Conservation (phyloP, 2,797 vertebrate genomes). For the Mus spretus region DNA sequence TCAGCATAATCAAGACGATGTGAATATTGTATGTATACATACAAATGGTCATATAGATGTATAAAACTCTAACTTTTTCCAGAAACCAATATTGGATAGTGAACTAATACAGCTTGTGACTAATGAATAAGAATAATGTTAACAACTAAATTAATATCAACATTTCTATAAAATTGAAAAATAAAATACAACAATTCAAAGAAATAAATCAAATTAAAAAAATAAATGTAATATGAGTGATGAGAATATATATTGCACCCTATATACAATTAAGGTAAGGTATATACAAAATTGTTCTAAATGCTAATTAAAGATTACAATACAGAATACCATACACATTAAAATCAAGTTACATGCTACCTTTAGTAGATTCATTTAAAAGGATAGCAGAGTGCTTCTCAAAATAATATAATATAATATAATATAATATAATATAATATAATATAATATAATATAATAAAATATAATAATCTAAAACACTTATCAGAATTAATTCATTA, state of each 20-base stretch:
- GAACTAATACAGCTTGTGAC: too few species aligned
- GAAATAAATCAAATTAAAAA: not conserved
- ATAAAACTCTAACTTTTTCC: not conserved
- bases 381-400: not conserved
- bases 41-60: not conserved
- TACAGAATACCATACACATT: not conserved
- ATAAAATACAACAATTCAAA: not conserved
- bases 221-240: not conserved
- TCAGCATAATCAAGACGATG: not conserved
- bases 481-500: not conserved
- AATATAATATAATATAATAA: too few species aligned
- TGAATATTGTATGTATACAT: not conserved
- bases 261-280: not conserved
- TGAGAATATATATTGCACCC: not conserved
- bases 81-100: not conserved
- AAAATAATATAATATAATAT: not conserved
- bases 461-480: not conserved
- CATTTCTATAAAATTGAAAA: not conserved
- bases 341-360: not conserved
- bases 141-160: not conserved
- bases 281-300: too few species aligned
- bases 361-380: not conserved
- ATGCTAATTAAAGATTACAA: not conserved
- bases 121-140: not conserved
- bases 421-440: not conserved